These are phyloP conservation scores for Apostichopus parvimensis DNA, from an alignment of 35 echinoderm and acorn worm species.

Conservation along the genomic window DNA sequence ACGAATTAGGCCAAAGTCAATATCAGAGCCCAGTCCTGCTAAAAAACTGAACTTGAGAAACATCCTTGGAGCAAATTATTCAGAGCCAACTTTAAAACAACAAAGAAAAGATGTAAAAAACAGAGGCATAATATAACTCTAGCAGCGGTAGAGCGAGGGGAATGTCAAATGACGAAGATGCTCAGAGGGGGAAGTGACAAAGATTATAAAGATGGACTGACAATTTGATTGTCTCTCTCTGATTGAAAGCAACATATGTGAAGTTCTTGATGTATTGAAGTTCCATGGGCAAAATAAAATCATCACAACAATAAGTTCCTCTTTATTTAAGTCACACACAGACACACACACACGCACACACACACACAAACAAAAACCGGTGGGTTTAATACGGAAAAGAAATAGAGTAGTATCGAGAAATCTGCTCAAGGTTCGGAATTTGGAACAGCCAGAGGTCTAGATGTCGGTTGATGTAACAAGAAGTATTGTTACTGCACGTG, in stretches of 20 bases:
- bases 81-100: neutral
- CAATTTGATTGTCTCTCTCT: neutral
- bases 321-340: too few relatives aligned
- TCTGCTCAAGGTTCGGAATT: too few relatives aligned
- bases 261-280: neutral
- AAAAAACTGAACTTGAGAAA: neutral
- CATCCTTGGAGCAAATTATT: neutral
- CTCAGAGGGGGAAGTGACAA: neutral
- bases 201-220: neutral
- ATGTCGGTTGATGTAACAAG: too few relatives aligned
- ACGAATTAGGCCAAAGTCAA: slow-evolving; percentile 46
- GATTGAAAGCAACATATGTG: neutral
- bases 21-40: neutral
- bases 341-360: too few relatives aligned
- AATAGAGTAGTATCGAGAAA: too few relatives aligned
- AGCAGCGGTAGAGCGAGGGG: neutral
- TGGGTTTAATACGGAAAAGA: too few relatives aligned
- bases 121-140: neutral
- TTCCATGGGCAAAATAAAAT: too few relatives aligned
- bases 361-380: too few relatives aligned
- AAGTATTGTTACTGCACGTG: too few relatives aligned
- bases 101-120: neutral
- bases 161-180: neutral
- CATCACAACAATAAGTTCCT: too few relatives aligned
- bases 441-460: too few relatives aligned